These are phyloP conservation scores for Prolemur simus DNA, from an alignment of 2,113 vertebrate species.

Conservation along the genomic window DNA sequence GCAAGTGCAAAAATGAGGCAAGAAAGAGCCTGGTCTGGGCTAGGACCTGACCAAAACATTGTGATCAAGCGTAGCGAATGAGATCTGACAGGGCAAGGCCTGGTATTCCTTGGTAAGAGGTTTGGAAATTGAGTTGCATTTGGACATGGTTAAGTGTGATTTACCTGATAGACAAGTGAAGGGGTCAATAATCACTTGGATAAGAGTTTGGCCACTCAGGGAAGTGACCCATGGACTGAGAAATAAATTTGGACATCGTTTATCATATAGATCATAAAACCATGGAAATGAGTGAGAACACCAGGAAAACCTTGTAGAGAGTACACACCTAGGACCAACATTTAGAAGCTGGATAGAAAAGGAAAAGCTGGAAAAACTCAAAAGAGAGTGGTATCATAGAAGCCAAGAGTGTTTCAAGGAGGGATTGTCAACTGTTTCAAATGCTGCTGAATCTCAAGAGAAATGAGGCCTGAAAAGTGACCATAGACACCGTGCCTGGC, in stretches of 20 bases:
- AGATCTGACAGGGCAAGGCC: background rate
- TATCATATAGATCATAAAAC: background rate
- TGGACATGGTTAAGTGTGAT: background rate
- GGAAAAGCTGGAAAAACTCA: background rate
- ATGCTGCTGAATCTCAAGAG: background rate
- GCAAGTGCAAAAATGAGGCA: background rate
- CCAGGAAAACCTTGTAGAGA: background rate
- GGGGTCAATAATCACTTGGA: background rate
- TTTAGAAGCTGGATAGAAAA: background rate
- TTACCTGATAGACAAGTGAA: background rate
- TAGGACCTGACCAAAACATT: background rate
- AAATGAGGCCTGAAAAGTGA: background rate
- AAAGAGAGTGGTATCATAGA: background rate
- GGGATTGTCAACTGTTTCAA: background rate
- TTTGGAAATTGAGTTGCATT: background rate
- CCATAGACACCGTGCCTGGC: no score
- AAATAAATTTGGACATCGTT: background rate
- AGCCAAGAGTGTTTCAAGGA: background rate
- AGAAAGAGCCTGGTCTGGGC: background rate
- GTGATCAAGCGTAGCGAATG: background rate
- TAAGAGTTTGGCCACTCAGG: background rate
- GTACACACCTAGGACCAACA: background rate
- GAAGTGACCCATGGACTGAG: background rate
- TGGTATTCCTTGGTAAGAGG: background rate
- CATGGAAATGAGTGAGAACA: background rate